Base-by-base conservation (phyloP, 2,888 invertebrate species). In the Peribatodes rhomboidaria region DNA sequence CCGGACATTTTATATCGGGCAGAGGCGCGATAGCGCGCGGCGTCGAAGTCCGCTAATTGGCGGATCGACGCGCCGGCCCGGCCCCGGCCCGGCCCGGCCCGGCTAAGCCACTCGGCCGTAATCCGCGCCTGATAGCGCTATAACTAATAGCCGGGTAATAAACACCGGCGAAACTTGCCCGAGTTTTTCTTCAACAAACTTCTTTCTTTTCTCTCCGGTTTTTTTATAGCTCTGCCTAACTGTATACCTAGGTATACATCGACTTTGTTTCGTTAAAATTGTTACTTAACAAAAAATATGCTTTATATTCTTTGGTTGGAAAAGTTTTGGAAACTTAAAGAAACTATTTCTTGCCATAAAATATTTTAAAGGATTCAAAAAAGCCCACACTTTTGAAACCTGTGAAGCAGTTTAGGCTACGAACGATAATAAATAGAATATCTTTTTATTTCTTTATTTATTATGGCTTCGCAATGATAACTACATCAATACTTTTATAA, bases 121-220 rank as follows among this genome's bases (percentile, higher is more conserved):
- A 59, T 59, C 54, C 59, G 49, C 54, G 41, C 42, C 59, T 71
- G 65, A 72, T 72, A 56, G 60, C 64, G 47, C 64, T 67, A 66
- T 67, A 61, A 70, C 70, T 70, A 71, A 72, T 70, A 68, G 67
- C 65, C 54, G 58, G 58, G 64, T 71, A 71, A 71, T 71, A 72
- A 71, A 72, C 70, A 72, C 70, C 59, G 57, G 42, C 39, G 55
- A 46, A 68, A 70, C 65, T 70, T 63, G 20, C 52, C 65, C 63
- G 70, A 53, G 27, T 61, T 67, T 64, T 67, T 66, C 64, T 67
- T 56, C 33, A 53, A 61, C 53, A 54, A 66, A 64, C 62, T 64
- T 60, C 50, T 39, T 54, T 14, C 42, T 57, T 57, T 67, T 62
- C 47, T 41, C 67, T 14, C 10, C 37, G 62, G 50, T 53, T 54